Evolutionary conservation across 1,140 invertebrate species (phyloP).

Genomic region (Mycetomoellerius zeteki): DNA sequence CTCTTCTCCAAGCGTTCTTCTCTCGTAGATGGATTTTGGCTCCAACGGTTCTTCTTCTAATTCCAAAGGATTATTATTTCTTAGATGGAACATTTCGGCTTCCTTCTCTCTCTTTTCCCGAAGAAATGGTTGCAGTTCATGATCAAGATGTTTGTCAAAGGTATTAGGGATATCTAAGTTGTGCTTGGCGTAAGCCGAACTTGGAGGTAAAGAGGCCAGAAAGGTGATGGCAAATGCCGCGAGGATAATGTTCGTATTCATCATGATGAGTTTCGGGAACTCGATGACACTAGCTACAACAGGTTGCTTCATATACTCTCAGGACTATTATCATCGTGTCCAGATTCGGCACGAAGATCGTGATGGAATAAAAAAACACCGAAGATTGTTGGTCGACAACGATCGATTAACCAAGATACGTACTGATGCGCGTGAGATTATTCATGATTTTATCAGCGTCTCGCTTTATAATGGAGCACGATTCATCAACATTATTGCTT

Average conservation of each 20-base stretch:
- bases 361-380: slow-evolving; percentile 63
- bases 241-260: slow-evolving; percentile 21
- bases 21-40: not conserved
- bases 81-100: not conserved
- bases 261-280: slow-evolving; percentile 51
- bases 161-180: not conserved
- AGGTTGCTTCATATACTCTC: slow-evolving; percentile 63
- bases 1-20: not conserved
- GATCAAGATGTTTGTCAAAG: not conserved
- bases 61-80: not conserved
- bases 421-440: slow-evolving; percentile 45
- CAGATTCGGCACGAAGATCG: slow-evolving; percentile 67
- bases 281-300: not conserved
- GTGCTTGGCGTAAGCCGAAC: not conserved
- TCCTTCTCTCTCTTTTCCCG: slow-evolving; percentile 29
- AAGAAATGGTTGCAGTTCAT: not conserved
- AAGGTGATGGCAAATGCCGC: slow-evolving; percentile 1
- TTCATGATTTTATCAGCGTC: not conserved
- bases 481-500: slow-evolving; percentile 36
- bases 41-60: slow-evolving; percentile 7
- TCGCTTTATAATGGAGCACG: slow-evolving; percentile 29
- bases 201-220: slow-evolving; percentile 23
- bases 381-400: slow-evolving; percentile 39
- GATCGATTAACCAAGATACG: slow-evolving; percentile 18
- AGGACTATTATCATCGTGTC: slow-evolving; percentile 22